These are phyloP conservation scores for Aphelenchoides fujianensis DNA, from an alignment of 1,140 invertebrate genomes.

Conservation along the genomic window DNA sequence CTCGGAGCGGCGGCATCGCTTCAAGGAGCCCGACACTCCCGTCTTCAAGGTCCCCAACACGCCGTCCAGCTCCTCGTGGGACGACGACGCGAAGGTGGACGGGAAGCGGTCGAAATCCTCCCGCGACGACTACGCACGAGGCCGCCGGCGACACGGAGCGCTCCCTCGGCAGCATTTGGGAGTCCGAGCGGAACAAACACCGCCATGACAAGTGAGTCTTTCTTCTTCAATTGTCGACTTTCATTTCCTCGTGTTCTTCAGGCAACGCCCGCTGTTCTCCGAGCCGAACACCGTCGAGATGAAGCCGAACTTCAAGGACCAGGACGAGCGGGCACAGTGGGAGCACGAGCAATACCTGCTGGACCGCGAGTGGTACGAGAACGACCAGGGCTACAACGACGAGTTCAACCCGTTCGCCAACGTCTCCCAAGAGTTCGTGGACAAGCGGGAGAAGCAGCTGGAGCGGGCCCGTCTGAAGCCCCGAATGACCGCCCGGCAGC, in stretches of 20 bases:
- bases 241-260: too few relatives aligned
- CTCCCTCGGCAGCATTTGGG: slow-evolving; percentile 48
- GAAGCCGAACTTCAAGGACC: slow-evolving; percentile 51
- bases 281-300: slow-evolving; percentile 23
- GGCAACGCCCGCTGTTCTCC: slow-evolving; percentile 15
- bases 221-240: neutral
- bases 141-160: slow-evolving; percentile 28
- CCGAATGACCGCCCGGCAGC: slow-evolving; percentile 54
- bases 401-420: slow-evolving; percentile 86
- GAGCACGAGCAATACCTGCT: slow-evolving; percentile 86
- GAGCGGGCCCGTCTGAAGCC: slow-evolving; percentile 58
- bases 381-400: slow-evolving; percentile 89
- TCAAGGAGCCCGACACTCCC: slow-evolving; percentile 69
- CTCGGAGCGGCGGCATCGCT: slow-evolving; percentile 63
- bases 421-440: slow-evolving; percentile 69
- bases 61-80: slow-evolving; percentile 75
- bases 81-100: slow-evolving; percentile 69
- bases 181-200: slow-evolving; percentile 51
- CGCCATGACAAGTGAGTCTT: slow-evolving; percentile 55
- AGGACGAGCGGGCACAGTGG: slow-evolving; percentile 77
- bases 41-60: slow-evolving; percentile 67
- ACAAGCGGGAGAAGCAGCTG: slow-evolving; percentile 58
- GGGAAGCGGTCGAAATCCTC: slow-evolving; percentile 80
- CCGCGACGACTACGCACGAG: slow-evolving; percentile 69
- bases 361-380: slow-evolving; percentile 92